Conservation (phyloP, 2,113 vertebrate genomes). For the Mionectes macconnelli region DNA sequence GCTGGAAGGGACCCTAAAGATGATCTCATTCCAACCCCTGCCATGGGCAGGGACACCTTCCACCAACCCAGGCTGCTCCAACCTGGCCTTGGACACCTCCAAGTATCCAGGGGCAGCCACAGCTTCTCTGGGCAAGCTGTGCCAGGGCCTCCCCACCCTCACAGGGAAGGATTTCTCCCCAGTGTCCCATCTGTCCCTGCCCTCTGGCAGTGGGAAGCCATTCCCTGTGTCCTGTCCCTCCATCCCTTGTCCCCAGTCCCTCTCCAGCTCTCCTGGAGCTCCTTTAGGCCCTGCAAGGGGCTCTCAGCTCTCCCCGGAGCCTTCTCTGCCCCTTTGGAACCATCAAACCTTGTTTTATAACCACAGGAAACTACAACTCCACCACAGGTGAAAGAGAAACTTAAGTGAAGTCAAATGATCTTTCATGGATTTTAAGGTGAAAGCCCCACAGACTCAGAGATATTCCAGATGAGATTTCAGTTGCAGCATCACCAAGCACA, state of each 20-base stretch:
- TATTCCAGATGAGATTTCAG: neutral
- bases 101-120: neutral
- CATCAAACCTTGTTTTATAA: neutral
- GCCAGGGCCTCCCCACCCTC: neutral
- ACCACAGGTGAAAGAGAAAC: neutral
- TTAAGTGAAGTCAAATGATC: neutral
- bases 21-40: neutral
- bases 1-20: neutral
- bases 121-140: neutral
- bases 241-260: neutral
- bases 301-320: neutral
- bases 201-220: neutral
- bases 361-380: neutral
- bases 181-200: neutral
- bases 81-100: neutral
- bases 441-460: neutral
- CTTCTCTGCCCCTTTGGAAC: neutral
- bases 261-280: neutral
- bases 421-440: neutral
- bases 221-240: neutral
- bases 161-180: neutral
- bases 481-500: rapidly evolving
- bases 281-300: neutral
- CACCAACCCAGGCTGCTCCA: neutral
- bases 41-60: neutral